Conservation (phyloP, 2,888 invertebrate genomes). For the Caenorhabditis panamensis region DNA sequence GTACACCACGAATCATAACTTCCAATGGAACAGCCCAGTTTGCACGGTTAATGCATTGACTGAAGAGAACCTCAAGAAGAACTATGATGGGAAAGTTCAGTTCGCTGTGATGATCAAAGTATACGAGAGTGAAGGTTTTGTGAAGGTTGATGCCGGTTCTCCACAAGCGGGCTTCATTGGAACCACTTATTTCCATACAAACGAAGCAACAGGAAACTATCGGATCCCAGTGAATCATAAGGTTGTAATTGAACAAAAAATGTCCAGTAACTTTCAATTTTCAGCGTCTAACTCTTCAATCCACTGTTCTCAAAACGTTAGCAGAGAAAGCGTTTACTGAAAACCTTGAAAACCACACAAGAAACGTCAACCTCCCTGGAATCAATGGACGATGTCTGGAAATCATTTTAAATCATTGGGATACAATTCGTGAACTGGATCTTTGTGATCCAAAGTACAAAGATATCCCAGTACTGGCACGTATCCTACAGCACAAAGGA, state of each 20-base stretch:
- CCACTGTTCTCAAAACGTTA: conserved; percentile 2
- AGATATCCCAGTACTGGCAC: conserved; percentile 1
- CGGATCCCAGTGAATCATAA: background rate
- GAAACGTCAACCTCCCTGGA: background rate
- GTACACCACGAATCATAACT: background rate
- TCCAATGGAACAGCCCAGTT: background rate
- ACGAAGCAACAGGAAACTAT: background rate
- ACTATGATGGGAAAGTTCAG: background rate
- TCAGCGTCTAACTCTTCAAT: background rate
- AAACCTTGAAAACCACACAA: background rate
- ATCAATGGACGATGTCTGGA: background rate
- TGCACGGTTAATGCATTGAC: background rate
- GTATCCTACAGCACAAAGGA: background rate
- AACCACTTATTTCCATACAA: background rate
- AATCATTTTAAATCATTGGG: background rate
- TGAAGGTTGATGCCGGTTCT: background rate
- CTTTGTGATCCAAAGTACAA: background rate
- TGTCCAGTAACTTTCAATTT: background rate
- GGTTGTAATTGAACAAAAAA: background rate
- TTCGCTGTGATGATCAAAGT: background rate
- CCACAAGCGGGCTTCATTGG: too few species aligned
- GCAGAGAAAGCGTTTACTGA: background rate
- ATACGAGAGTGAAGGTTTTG: conserved; percentile 2
- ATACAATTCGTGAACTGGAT: background rate
- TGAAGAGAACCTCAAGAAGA: background rate